A percentile compares a stretch with the other conserved stretches of the same genome.
These are phyloP conservation scores for Mamestra brassicae DNA, from an alignment of 2,888 invertebrate genomes.

Conservation along the genomic window DNA sequence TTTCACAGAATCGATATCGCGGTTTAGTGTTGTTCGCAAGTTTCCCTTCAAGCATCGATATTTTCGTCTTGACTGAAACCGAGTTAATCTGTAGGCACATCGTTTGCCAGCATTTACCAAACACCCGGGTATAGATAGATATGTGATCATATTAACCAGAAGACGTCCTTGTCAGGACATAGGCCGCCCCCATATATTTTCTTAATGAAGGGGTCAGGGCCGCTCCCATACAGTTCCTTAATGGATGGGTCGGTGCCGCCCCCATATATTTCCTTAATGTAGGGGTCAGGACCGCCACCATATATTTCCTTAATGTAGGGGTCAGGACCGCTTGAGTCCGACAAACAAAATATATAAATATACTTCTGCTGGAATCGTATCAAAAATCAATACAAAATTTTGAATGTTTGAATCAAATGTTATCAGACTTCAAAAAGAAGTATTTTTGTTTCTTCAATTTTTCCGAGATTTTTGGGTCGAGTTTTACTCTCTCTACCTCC, in stretches of 20 bases:
- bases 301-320: constrained; percentile 36
- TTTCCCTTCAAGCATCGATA: background rate
- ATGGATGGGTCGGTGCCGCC: too few relatives aligned
- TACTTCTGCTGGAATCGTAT: constrained; percentile 33
- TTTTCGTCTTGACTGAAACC: background rate
- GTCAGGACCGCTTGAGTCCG: constrained; percentile 58
- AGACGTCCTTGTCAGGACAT: constrained; percentile 33
- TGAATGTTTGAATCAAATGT: constrained; percentile 1
- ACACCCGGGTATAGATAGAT: constrained; percentile 43
- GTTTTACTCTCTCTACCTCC: background rate
- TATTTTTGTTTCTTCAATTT: background rate
- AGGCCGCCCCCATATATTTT: constrained; percentile 37
- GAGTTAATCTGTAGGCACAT: constrained; percentile 27
- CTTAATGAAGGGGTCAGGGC: too few relatives aligned
- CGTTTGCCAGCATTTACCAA: constrained; percentile 52
- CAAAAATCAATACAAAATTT: constrained; percentile 16
- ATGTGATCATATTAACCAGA: constrained; percentile 56
- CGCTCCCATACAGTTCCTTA: too few relatives aligned
- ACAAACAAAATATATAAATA: constrained; percentile 54
- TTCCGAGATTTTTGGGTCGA: background rate
- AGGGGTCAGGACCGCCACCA: constrained; percentile 45
- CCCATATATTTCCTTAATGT: constrained; percentile 28
- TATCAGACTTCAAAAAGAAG: constrained; percentile 17
- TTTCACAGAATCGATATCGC: background rate
- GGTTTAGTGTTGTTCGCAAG: background rate